Evolutionary conservation across 2,888 invertebrate species (phyloP).

Genomic region (Trilocha varians): DNA sequence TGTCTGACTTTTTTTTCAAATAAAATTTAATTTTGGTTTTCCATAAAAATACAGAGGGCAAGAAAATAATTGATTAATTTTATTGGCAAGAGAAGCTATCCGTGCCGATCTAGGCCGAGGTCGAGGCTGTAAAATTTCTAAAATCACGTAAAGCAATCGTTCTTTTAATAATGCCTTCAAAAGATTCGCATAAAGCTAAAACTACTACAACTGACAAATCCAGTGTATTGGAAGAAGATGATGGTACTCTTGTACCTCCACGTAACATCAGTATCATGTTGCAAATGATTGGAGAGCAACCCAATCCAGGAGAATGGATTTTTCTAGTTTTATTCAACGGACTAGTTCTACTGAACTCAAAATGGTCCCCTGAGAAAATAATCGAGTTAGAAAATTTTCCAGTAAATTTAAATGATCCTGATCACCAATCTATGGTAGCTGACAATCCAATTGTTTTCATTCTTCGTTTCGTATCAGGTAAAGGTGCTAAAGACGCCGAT

Average conservation of each 20-base stretch:
- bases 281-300: constrained; percentile 27
- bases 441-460: constrained; percentile 48
- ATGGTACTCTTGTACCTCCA: constrained; percentile 19
- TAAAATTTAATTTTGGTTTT: too few relatives aligned
- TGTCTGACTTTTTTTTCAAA: too few relatives aligned
- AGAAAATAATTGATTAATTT: too few relatives aligned
- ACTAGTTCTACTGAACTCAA: constrained; percentile 29
- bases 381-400: constrained; percentile 24
- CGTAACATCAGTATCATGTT: constrained; percentile 27
- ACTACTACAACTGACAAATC: constrained; percentile 18
- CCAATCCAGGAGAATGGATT: constrained; percentile 30
- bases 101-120: too few relatives aligned
- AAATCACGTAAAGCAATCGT: too few relatives aligned
- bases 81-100: too few relatives aligned
- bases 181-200: constrained; percentile 7
- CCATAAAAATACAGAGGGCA: too few relatives aligned
- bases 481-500: constrained; percentile 41
- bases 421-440: constrained; percentile 26
- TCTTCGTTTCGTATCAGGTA: constrained; percentile 32
- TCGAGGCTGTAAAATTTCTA: too few relatives aligned
- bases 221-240: constrained; percentile 27
- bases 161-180: background rate
- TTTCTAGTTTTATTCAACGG: constrained; percentile 40
- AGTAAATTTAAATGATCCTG: constrained; percentile 35
- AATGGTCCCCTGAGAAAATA: constrained; percentile 30